Percentiles rank a stretch among this genome's conserved stretches.
Evolutionary conservation across 2,888 invertebrate species (phyloP).

Genomic region (Glaucopsyche alexis): DNA sequence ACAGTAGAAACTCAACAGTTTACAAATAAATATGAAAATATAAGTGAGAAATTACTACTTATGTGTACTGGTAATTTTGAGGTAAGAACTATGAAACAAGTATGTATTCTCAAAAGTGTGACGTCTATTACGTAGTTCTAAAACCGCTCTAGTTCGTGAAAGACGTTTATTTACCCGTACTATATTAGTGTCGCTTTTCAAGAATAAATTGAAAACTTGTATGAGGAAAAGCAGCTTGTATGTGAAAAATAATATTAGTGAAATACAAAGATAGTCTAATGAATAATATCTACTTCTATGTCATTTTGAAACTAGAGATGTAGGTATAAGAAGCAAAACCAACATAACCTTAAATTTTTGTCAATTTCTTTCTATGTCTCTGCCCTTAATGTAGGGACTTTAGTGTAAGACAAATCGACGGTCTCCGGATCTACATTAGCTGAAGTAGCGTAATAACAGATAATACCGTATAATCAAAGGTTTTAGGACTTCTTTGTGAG

Average conservation of each 20-base stretch:
- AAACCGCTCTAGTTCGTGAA: neutral
- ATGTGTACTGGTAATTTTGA: too few relatives aligned
- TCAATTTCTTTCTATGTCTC: slow-evolving; percentile 3
- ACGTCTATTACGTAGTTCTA: neutral
- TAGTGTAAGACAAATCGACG: neutral
- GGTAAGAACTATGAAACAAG: neutral
- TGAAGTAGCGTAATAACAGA: neutral
- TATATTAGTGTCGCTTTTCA: neutral
- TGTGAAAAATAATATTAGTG: neutral
- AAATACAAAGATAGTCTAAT: too few relatives aligned
- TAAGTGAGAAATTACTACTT: too few relatives aligned
- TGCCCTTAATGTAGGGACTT: slow-evolving; percentile 1
- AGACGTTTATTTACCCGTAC: neutral
- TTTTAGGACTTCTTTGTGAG: neutral
- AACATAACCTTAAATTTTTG: neutral
- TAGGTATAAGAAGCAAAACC: too few relatives aligned
- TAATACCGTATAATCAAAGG: slow-evolving; percentile 12
- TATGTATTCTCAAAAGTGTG: slow-evolving; percentile 13
- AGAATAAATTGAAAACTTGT: neutral
- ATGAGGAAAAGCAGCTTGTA: neutral
- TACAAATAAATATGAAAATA: too few relatives aligned
- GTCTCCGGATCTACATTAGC: slow-evolving; percentile 5
- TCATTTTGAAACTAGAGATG: neutral
- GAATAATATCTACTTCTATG: too few relatives aligned
- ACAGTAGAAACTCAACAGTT: too few relatives aligned